Conservation (phyloP, 2,888 invertebrate genomes). For the Volucella inanis region DNA sequence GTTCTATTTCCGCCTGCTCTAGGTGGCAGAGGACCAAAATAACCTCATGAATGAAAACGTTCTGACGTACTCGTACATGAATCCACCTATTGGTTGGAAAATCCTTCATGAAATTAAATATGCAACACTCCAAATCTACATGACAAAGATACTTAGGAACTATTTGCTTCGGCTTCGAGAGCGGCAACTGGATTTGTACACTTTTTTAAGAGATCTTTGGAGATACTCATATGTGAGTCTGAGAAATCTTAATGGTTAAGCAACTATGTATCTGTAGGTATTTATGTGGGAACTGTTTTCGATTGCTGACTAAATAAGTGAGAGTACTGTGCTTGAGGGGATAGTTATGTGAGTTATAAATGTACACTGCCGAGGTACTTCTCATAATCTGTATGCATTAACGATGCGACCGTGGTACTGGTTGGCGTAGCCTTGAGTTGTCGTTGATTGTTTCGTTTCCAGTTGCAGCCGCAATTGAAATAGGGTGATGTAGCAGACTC, state of each 20-base stretch:
- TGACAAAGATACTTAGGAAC: conserved; percentile 67
- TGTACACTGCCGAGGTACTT: conserved; percentile 41
- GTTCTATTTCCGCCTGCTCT: conserved; percentile 55
- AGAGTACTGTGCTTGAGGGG: not conserved
- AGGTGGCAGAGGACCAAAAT: conserved; percentile 13
- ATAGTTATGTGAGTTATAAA: not conserved
- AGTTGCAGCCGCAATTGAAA: conserved; percentile 13
- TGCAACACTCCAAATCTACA: conserved; percentile 65
- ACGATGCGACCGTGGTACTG: conserved; percentile 34
- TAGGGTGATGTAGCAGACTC: conserved; percentile 26
- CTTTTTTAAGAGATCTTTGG: not conserved
- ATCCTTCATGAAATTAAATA: conserved; percentile 63
- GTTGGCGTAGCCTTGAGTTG: conserved; percentile 64
- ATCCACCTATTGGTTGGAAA: conserved; percentile 39
- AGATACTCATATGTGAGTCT: conserved; percentile 17
- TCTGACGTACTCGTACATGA: conserved; percentile 50
- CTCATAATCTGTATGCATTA: conserved; percentile 63
- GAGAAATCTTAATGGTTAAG: conserved; percentile 61
- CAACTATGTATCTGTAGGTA: conserved; percentile 23
- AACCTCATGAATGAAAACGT: conserved; percentile 57
- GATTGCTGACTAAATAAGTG: conserved; percentile 59
- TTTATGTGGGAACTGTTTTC: conserved; percentile 42
- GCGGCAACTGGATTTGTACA: conserved; percentile 8
- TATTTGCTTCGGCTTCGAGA: conserved; percentile 66
- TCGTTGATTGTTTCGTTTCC: conserved; percentile 60